A percentile compares a stretch with the other conserved stretches of the same genome.
These are phyloP conservation scores for Fukomys damarensis DNA, from an alignment of 2,113 vertebrate species.

Conservation along the genomic window DNA sequence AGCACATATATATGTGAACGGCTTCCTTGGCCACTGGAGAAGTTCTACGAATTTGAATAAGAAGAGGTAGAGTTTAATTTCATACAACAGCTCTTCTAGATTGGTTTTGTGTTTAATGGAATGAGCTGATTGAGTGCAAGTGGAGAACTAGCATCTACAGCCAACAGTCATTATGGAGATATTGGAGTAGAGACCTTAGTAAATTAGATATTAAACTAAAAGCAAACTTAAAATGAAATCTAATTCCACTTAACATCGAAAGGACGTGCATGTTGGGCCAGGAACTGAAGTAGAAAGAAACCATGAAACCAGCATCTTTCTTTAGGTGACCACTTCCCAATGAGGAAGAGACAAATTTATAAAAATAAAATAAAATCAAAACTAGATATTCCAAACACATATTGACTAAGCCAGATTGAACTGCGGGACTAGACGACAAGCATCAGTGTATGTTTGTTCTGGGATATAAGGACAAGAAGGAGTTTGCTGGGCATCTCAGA, in stretches of 20 bases:
- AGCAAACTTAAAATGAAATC: slow-evolving; percentile 37
- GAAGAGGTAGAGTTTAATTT: slow-evolving; percentile 63
- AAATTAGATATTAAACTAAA: slow-evolving; percentile 63
- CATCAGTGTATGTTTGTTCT: background rate
- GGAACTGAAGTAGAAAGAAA: background rate
- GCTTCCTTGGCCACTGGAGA: background rate
- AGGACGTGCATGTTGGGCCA: background rate
- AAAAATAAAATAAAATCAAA: background rate
- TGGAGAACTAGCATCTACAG: background rate
- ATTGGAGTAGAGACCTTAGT: slow-evolving; percentile 32
- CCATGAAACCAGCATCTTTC: background rate
- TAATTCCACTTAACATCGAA: background rate
- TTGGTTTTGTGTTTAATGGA: slow-evolving; percentile 62
- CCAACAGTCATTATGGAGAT: background rate
- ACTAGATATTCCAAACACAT: background rate
- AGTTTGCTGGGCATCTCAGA: background rate
- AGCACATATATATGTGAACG: background rate
- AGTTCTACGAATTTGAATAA: background rate
- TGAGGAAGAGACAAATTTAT: background rate
- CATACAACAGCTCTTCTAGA: slow-evolving; percentile 30
- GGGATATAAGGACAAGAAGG: background rate
- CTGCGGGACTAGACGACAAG: background rate
- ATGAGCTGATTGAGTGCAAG: slow-evolving; percentile 34
- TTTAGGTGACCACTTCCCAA: background rate
- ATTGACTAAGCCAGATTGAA: background rate